phyloP scores from a whole-genome alignment of 2,888 invertebrate species.

The Cybosia mesomella region DNA sequence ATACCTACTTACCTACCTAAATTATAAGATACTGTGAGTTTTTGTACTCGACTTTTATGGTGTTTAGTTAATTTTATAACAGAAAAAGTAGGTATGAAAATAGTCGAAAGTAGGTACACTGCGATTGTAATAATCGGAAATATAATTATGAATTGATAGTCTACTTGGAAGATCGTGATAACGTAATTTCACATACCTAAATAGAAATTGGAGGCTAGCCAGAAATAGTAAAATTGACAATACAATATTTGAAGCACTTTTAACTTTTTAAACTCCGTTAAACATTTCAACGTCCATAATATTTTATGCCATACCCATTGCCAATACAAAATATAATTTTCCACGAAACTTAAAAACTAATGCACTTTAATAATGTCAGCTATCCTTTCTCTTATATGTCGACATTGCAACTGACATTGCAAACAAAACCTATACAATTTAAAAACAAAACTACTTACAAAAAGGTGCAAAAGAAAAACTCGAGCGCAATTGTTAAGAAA shows the following conservation, averaged over 20 bases:
- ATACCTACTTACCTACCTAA: too few species aligned
- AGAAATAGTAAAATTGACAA: background rate
- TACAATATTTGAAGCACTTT: background rate
- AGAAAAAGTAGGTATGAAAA: too few species aligned
- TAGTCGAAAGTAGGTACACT: too few species aligned
- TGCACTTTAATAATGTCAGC: conserved; percentile 62
- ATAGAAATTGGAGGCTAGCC: background rate
- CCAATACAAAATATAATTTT: conserved; percentile 40
- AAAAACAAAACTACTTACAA: conserved; percentile 69
- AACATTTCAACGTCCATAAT: conserved; percentile 17
- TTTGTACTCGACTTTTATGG: too few species aligned
- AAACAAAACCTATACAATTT: conserved; percentile 66
- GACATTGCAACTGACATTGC: conserved; percentile 74
- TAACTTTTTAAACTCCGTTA: conserved; percentile 3
- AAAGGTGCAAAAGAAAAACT: conserved; percentile 69
- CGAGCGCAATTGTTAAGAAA: conserved; percentile 60
- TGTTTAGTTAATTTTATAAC: too few species aligned
- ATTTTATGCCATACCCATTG: conserved; percentile 27
- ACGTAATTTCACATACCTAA: background rate
- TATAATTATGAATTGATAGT: background rate
- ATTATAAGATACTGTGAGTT: too few species aligned
- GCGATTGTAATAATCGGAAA: too few species aligned
- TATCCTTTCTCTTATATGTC: conserved; percentile 67
- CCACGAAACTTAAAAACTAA: conserved; percentile 56
- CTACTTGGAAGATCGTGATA: background rate